Conservation (phyloP, 2,113 vertebrate species). For the Reinhardtius hippoglossoides region DNA sequence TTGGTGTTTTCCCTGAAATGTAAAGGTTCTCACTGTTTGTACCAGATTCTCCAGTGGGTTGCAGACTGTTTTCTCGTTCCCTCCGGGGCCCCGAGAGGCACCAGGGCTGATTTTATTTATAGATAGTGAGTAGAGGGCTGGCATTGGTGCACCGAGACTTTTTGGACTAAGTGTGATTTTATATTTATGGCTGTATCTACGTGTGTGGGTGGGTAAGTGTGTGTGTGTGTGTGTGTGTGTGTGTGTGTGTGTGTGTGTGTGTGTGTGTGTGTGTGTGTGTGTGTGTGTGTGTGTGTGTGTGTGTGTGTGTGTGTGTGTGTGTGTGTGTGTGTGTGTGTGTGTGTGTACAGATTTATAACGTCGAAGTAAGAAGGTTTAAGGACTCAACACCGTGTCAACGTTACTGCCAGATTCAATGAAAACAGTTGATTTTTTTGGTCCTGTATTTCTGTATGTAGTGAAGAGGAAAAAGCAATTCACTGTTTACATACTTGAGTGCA, state of each 20-base stretch:
- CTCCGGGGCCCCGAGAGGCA: constrained; percentile 43
- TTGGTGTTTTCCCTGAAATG: constrained; percentile 57
- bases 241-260: constrained; percentile 11
- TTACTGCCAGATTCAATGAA: constrained; percentile 4
- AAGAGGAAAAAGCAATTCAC: constrained; percentile 27
- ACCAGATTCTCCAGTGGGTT: constrained; percentile 64
- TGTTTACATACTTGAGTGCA: constrained; percentile 21
- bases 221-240: constrained; percentile 2
- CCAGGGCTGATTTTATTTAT: constrained; percentile 72
- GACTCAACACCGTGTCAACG: neutral
- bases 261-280: neutral
- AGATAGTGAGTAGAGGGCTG: constrained; percentile 55
- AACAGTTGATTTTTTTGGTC: rapidly evolving
- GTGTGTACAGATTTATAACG: neutral
- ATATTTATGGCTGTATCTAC: constrained; percentile 7
- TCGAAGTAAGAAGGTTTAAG: neutral
- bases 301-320: neutral
- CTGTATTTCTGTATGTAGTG: neutral
- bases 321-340: neutral
- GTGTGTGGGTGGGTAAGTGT: constrained; percentile 7
- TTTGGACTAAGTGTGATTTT: constrained; percentile 38
- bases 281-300: constrained; percentile 1
- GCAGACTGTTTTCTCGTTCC: constrained; percentile 61
- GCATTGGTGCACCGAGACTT: constrained; percentile 46
- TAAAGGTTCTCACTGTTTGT: constrained; percentile 65